Evolutionary conservation across 2,888 invertebrate genomes (phyloP).

Genomic region (Meteorus colon): DNA sequence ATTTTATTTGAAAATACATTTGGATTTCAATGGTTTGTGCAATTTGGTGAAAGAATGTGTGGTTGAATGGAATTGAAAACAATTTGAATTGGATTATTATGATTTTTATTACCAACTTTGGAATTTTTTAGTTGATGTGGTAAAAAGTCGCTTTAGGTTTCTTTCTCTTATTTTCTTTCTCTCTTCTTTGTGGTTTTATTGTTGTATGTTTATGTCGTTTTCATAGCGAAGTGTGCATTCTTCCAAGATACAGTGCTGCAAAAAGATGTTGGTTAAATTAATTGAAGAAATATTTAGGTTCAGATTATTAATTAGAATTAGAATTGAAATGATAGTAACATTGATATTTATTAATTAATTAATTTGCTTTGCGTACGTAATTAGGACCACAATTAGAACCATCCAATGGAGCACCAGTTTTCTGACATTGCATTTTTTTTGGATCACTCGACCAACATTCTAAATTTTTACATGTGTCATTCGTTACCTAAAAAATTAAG

Average conservation of each 20-base stretch:
- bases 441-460: not conserved
- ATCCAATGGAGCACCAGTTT: constrained; percentile 7
- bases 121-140: too few relatives aligned
- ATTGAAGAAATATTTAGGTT: too few relatives aligned
- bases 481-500: too few relatives aligned
- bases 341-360: not conserved
- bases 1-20: not conserved
- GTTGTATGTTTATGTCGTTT: too few relatives aligned
- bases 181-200: not conserved
- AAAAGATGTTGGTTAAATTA: not conserved
- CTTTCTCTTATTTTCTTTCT: not conserved
- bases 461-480: not conserved
- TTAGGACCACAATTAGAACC: constrained; percentile 10
- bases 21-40: not conserved
- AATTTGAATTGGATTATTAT: too few relatives aligned
- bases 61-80: too few relatives aligned
- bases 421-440: not conserved
- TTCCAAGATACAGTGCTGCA: not conserved
- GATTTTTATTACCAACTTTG: too few relatives aligned
- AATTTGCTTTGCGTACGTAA: not conserved
- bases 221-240: not conserved
- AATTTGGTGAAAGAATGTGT: too few relatives aligned
- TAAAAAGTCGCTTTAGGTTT: not conserved
- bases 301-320: too few relatives aligned
- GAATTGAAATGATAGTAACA: too few relatives aligned